Evolutionary conservation across 2,113 vertebrate species (phyloP).

Genomic region (Pagrus major): DNA sequence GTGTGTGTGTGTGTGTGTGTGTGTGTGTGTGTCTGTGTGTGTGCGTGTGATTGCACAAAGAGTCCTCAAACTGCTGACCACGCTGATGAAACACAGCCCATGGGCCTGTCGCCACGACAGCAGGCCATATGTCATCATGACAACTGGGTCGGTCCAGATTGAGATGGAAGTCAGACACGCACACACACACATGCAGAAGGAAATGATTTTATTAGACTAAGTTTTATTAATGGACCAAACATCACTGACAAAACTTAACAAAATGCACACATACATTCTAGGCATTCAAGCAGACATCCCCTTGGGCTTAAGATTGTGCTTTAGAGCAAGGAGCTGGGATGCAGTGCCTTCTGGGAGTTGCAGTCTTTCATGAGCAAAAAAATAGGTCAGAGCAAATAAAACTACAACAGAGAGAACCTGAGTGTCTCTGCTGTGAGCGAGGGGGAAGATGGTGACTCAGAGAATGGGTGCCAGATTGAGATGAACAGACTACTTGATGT

Average conservation of each 20-base stretch:
- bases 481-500: conserved; percentile 34
- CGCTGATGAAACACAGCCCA: conserved; percentile 67
- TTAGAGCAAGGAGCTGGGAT: conserved; percentile 28
- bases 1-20: too few species aligned
- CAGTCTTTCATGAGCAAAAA: conserved; percentile 61
- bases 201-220: conserved; percentile 7
- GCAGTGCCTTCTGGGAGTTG: conserved; percentile 70
- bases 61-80: conserved; percentile 70
- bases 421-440: conserved; percentile 29
- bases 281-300: conserved; percentile 11
- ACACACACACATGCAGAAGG: conserved; percentile 7
- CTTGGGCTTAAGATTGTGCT: conserved; percentile 18
- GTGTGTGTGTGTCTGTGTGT: too few species aligned
- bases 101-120: conserved; percentile 55
- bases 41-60: conserved; percentile 30
- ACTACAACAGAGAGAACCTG: conserved; percentile 46
- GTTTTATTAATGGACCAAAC: conserved; percentile 30
- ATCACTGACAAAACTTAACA: conserved; percentile 10
- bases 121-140: conserved; percentile 68
- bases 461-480: conserved; percentile 34
- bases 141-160: conserved; percentile 41
- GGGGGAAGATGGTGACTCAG: conserved; percentile 42
- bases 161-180: conserved; percentile 46
- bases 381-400: conserved; percentile 74
- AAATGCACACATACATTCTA: not conserved